Evolutionary conservation across 1,140 invertebrate species (phyloP).

Genomic region (Mylabris phalerata): DNA sequence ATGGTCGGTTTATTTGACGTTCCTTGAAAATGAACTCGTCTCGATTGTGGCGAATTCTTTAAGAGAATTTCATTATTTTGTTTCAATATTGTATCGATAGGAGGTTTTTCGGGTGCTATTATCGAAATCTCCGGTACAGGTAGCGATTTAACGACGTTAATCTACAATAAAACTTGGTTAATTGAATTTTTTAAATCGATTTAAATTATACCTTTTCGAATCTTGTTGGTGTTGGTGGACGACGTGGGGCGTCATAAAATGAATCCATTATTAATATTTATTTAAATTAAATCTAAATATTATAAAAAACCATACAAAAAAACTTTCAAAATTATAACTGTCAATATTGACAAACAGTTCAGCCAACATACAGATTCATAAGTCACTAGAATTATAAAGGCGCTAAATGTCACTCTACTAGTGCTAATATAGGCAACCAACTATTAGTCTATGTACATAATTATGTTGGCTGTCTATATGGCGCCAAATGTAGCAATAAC

Average conservation of each 20-base stretch:
- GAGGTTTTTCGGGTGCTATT: slow-evolving; percentile 5
- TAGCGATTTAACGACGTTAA: slow-evolving; percentile 19
- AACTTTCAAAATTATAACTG: too few species aligned
- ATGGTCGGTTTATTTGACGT: slow-evolving; percentile 9
- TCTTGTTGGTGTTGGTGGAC: slow-evolving; percentile 24
- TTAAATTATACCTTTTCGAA: slow-evolving; percentile 24
- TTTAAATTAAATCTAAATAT: too few species aligned
- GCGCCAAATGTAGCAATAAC: too few species aligned
- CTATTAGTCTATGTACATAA: too few species aligned
- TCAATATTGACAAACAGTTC: too few species aligned
- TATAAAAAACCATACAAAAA: too few species aligned
- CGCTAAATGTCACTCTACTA: too few species aligned
- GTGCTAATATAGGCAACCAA: too few species aligned
- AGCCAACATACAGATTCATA: too few species aligned
- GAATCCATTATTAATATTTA: slow-evolving; percentile 30
- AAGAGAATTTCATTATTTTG: slow-evolving; percentile 17
- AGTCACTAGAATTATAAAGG: too few species aligned
- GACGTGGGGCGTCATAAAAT: slow-evolving; percentile 36
- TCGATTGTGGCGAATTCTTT: slow-evolving; percentile 29
- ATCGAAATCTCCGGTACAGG: slow-evolving; percentile 37
- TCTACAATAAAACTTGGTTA: slow-evolving; percentile 18
- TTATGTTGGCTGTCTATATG: too few species aligned
- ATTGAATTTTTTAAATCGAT: slow-evolving; percentile 5
- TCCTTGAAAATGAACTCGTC: slow-evolving; percentile 10
- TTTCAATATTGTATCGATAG: slow-evolving; percentile 6